Conservation (phyloP, 2,797 vertebrate species). For the Botia kubotai region DNA sequence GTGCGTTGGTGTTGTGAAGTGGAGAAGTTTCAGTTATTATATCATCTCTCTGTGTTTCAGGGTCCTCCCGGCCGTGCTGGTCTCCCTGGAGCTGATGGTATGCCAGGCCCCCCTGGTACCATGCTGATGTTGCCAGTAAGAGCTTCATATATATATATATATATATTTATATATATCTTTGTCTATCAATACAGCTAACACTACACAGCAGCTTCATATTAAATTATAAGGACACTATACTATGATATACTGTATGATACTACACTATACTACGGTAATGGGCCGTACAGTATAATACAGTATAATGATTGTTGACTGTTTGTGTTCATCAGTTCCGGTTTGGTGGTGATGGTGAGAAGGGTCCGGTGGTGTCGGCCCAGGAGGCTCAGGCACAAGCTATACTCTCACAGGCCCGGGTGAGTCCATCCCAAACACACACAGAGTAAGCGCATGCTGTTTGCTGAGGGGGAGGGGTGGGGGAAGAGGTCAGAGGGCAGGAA, state of each 20-base stretch:
- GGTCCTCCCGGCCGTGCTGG: conserved; percentile 92
- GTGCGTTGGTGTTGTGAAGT: conserved; percentile 13
- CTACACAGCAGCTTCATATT: no score
- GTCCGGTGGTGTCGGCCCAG: conserved; percentile 91
- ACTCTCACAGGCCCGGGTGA: conserved; percentile 96
- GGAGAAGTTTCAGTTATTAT: not conserved
- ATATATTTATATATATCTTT: conserved; percentile 24
- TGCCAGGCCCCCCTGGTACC: conserved; percentile 95
- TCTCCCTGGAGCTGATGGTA: conserved; percentile 92
- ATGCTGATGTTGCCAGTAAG: conserved; percentile 98
- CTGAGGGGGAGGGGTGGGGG: conserved; percentile 11
- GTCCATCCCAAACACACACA: conserved; percentile 58
- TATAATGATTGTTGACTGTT: no score
- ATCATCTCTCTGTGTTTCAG: conserved; percentile 67
- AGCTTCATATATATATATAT: conserved; percentile 17
- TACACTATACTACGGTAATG: no score
- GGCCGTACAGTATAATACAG: no score
- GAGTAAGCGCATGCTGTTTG: conserved; percentile 18
- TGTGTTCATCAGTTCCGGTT: conserved; percentile 88
- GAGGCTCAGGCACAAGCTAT: conserved; percentile 98
- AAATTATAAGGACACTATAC: no score
- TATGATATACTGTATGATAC: no score
- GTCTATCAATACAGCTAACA: no score
- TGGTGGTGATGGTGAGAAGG: conserved; percentile 92
- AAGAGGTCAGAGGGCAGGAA: conserved; percentile 2